Percentiles rank a stretch among this genome's conserved stretches.
These are phyloP conservation scores for Sebastiscus tertius DNA, from an alignment of 2,797 vertebrate species.

Conservation along the genomic window DNA sequence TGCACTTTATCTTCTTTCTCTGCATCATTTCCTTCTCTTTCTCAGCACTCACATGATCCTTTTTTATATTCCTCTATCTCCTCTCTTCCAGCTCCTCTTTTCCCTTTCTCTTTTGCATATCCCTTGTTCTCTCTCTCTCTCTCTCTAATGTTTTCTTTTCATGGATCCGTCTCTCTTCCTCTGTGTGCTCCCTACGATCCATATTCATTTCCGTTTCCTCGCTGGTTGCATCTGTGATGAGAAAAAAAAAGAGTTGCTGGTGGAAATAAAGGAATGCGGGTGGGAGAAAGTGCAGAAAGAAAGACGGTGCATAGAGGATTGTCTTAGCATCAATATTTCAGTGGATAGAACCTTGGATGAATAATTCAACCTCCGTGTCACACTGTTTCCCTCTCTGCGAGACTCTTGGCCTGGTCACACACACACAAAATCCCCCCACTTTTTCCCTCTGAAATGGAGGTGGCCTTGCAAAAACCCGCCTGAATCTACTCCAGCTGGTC, in stretches of 20 bases:
- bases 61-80: not conserved
- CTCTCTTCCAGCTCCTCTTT: not conserved
- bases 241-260: not conserved
- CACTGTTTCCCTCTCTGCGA: conserved; percentile 46
- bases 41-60: not conserved
- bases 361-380: conserved; percentile 69
- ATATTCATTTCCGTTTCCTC: not conserved
- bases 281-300: conserved; percentile 5
- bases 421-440: conserved; percentile 7
- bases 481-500: conserved; percentile 50
- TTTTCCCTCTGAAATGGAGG: conserved; percentile 34
- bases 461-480: conserved; percentile 35
- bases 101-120: not conserved
- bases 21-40: not conserved
- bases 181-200: not conserved
- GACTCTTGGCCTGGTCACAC: conserved; percentile 33
- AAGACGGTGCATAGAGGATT: conserved; percentile 38
- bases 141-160: not conserved
- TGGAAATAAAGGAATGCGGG: not conserved
- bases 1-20: not conserved
- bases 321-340: conserved; percentile 76
- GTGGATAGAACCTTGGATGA: conserved; percentile 65
- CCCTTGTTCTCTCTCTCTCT: conserved; percentile 1
- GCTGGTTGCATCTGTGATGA: not conserved
- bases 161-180: not conserved